Conservation (phyloP, 2,888 invertebrate species). For the Amphimallon solstitiale region DNA sequence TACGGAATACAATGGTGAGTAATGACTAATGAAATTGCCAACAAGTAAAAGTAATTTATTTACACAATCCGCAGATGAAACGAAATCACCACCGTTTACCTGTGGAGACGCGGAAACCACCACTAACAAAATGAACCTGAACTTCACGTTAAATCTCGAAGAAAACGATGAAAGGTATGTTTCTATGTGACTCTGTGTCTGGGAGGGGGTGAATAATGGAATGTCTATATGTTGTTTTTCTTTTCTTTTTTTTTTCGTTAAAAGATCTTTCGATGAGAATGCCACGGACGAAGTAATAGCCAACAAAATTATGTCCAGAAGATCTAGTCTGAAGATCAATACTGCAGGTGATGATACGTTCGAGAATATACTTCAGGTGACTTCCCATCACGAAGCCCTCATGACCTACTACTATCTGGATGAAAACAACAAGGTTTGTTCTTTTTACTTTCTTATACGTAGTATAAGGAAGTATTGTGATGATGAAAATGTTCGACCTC, state of each 20-base stretch:
- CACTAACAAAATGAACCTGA: constrained; percentile 68
- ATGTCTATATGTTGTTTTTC: constrained; percentile 5
- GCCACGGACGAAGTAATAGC: background rate
- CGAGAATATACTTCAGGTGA: constrained; percentile 79
- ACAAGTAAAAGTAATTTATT: background rate
- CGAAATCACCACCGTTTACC: constrained; percentile 49
- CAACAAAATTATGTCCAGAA: constrained; percentile 55
- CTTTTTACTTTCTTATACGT: no score
- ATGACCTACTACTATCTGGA: constrained; percentile 94
- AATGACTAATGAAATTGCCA: constrained; percentile 59
- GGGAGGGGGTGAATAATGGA: no score
- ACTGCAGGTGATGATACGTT: constrained; percentile 70
- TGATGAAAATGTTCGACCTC: no score
- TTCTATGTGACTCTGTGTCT: no score
- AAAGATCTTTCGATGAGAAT: background rate
- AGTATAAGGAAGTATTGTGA: no score
- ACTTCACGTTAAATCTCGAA: constrained; percentile 70
- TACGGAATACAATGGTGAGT: constrained; percentile 68
- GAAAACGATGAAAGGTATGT: constrained; percentile 61
- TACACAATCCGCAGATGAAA: constrained; percentile 43
- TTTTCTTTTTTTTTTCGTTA: constrained; percentile 18
- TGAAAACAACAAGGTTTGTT: constrained; percentile 78
- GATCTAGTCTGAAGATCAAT: constrained; percentile 59
- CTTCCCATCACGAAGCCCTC: constrained; percentile 86
- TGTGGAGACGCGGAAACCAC: no score